Percentiles rank a stretch among this genome's conserved stretches.
Conservation (phyloP, 2,888 invertebrate species). For the Drosophila peninsularis region DNA sequence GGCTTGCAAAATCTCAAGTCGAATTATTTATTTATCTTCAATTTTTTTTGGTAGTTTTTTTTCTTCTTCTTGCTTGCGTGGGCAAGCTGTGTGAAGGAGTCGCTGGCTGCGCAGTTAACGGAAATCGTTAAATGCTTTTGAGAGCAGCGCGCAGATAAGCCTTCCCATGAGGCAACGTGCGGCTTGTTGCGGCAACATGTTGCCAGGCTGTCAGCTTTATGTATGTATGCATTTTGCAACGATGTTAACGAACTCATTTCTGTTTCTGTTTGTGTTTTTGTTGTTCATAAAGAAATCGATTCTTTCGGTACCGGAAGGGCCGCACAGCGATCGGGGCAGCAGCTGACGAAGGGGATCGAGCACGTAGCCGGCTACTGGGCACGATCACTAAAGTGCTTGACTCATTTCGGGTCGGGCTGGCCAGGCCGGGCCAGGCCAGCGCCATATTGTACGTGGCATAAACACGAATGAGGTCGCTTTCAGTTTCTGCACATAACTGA, state of each 20-base stretch:
- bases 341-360: slow-evolving; percentile 26
- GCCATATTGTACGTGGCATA: slow-evolving; percentile 41
- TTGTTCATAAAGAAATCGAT: slow-evolving; percentile 69
- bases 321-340: slow-evolving; percentile 1
- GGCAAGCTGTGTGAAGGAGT: slow-evolving; percentile 59
- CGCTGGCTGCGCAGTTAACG: slow-evolving; percentile 48
- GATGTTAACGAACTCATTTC: slow-evolving; percentile 60
- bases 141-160: slow-evolving; percentile 29
- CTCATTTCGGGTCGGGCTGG: slow-evolving; percentile 39
- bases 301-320: slow-evolving; percentile 56
- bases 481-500: slow-evolving; percentile 64
- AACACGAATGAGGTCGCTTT: slow-evolving; percentile 52
- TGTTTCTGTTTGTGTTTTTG: slow-evolving; percentile 12
- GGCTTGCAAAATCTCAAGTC: slow-evolving; percentile 45
- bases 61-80: slow-evolving; percentile 47
- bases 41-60: slow-evolving; percentile 7
- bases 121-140: slow-evolving; percentile 72
- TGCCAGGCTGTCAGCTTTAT: slow-evolving; percentile 46
- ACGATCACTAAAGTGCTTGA: slow-evolving; percentile 53
- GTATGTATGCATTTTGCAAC: slow-evolving; percentile 35
- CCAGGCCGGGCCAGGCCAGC: slow-evolving; percentile 4
- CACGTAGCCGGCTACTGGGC: slow-evolving; percentile 61
- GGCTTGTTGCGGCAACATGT: slow-evolving; percentile 71
- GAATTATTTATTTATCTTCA: slow-evolving; percentile 32
- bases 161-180: slow-evolving; percentile 29